Percentiles rank a stretch among this genome's conserved stretches.
Evolutionary conservation across 1,140 invertebrate species (phyloP).

Genomic region (Scaptomyza hsui): DNA sequence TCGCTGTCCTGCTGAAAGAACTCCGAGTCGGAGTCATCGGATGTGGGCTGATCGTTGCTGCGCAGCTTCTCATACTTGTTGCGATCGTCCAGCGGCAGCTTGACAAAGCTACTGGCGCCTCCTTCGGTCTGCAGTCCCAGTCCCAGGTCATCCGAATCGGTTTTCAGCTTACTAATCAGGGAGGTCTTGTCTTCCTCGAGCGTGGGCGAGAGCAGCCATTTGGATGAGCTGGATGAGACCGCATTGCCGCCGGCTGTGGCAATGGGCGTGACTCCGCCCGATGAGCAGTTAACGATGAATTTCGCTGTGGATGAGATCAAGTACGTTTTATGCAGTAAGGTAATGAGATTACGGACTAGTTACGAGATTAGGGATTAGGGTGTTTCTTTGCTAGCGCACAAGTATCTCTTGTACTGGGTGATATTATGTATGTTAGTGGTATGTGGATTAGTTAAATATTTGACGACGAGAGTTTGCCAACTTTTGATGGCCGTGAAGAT

Average conservation of each 20-base stretch:
- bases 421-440: background rate
- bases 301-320: constrained; percentile 83
- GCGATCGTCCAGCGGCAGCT: constrained; percentile 88
- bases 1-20: constrained; percentile 75
- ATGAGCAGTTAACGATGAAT: constrained; percentile 67
- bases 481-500: background rate
- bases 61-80: constrained; percentile 93
- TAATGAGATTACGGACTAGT: constrained; percentile 74
- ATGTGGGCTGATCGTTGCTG: constrained; percentile 86
- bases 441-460: constrained; percentile 10
- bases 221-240: constrained; percentile 72
- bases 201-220: constrained; percentile 81
- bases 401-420: background rate
- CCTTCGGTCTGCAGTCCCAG: constrained; percentile 9
- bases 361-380: constrained; percentile 29
- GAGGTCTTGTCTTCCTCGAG: constrained; percentile 83
- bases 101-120: constrained; percentile 84
- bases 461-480: constrained; percentile 1
- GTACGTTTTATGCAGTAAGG: constrained; percentile 84
- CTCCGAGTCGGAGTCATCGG: constrained; percentile 86
- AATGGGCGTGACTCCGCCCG: constrained; percentile 44
- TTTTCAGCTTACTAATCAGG: constrained; percentile 71
- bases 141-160: constrained; percentile 64
- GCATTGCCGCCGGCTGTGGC: constrained; percentile 40
- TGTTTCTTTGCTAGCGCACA: background rate